Evolutionary conservation across 2,797 vertebrate genomes (phyloP).

Genomic region (Borostomias antarcticus): DNA sequence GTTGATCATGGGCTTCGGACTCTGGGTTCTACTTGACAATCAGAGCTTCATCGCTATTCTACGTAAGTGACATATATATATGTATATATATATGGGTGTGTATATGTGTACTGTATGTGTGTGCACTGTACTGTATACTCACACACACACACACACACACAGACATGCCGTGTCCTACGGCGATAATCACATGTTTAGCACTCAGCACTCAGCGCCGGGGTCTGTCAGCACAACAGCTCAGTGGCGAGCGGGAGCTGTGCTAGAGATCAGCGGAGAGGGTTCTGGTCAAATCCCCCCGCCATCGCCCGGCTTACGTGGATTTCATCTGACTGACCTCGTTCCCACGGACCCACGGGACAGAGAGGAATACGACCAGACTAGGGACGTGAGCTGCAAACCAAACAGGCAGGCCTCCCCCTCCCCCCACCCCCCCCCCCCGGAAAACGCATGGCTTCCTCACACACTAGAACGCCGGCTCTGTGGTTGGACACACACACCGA

Average conservation of each 20-base stretch:
- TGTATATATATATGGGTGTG: too few relatives aligned
- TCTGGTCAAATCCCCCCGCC: conserved; percentile 24
- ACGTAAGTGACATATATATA: conserved; percentile 78
- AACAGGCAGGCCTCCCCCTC: conserved; percentile 44
- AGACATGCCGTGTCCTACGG: conserved; percentile 3
- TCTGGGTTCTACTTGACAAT: conserved; percentile 93
- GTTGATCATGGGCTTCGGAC: conserved; percentile 90
- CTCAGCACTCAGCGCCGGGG: neutral
- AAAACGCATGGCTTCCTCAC: conserved; percentile 39
- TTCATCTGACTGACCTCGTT: conserved; percentile 35
- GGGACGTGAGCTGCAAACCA: conserved; percentile 36
- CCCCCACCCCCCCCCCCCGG: too few relatives aligned
- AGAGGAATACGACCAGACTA: conserved; percentile 23
- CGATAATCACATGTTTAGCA: conserved; percentile 18
- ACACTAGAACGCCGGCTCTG: conserved; percentile 14
- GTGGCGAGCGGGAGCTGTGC: neutral
- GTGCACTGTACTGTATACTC: too few relatives aligned
- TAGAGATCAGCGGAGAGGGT: conserved; percentile 17
- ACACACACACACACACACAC: conserved; percentile 12
- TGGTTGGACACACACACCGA: conserved; percentile 21
- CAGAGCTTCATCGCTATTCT: conserved; percentile 90
- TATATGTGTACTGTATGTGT: too few relatives aligned
- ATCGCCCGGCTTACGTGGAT: conserved; percentile 26
- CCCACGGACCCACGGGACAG: conserved; percentile 25
- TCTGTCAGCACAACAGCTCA: conserved; percentile 15